Evolutionary conservation across 2,888 invertebrate species (phyloP).

Genomic region (Stegana nigrithorax): DNA sequence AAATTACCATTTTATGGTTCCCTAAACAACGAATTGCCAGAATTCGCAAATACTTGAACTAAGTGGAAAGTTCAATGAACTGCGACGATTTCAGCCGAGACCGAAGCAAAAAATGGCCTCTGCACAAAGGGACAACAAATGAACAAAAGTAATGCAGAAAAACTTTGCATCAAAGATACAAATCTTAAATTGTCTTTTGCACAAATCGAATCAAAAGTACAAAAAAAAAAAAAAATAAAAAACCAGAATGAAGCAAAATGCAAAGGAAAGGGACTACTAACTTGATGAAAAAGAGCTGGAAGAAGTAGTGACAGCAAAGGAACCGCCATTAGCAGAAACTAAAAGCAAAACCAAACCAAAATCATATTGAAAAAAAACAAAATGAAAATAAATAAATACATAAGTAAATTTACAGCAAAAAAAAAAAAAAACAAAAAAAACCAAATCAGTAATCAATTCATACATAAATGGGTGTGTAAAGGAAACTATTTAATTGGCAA

Average conservation of each 20-base stretch:
- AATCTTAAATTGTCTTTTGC: constrained; percentile 36
- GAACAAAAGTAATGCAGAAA: not conserved
- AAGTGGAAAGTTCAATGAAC: constrained; percentile 15
- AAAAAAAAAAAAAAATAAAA: constrained; percentile 6
- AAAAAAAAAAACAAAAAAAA: constrained; percentile 2
- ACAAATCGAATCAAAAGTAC: constrained; percentile 13
- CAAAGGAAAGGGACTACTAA: not conserved
- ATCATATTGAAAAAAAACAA: not conserved
- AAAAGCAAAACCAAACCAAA: not conserved
- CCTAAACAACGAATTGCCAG: too few relatives aligned
- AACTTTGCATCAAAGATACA: constrained; percentile 35
- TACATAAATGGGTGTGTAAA: not conserved
- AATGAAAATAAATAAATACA: not conserved
- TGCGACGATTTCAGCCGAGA: constrained; percentile 34
- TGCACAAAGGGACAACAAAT: constrained; percentile 41
- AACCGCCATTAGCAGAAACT: constrained; percentile 7
- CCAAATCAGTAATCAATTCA: not conserved
- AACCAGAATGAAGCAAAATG: too few relatives aligned
- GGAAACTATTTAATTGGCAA: constrained; percentile 3
- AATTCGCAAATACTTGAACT: too few relatives aligned
- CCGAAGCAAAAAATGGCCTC: constrained; percentile 33
- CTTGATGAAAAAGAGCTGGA: not conserved
- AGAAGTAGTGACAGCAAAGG: constrained; percentile 2
- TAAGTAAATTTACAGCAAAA: not conserved
- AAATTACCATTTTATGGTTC: too few relatives aligned